Evolutionary conservation across 1,140 invertebrate species (phyloP).

Genomic region (Agrilus planipennis): DNA sequence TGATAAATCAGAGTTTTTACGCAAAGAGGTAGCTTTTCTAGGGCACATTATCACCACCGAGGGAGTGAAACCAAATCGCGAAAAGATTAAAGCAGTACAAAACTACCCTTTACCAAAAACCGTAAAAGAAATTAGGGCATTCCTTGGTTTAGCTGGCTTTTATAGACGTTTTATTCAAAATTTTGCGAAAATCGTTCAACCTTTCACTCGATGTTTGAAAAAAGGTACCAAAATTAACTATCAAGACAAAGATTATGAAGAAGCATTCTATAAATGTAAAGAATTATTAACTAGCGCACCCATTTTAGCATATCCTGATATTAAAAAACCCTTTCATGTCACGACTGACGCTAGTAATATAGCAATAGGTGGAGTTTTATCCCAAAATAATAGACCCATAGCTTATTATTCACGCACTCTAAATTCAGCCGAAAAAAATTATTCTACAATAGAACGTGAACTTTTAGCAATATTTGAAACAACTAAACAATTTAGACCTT

Average conservation of each 20-base stretch:
- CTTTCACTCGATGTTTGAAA: constrained; percentile 18
- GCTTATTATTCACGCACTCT: neutral
- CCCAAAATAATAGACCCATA: neutral
- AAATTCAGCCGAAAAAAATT: constrained; percentile 32
- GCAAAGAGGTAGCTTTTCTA: constrained; percentile 28
- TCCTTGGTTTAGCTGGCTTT: constrained; percentile 30
- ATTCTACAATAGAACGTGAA: constrained; percentile 34
- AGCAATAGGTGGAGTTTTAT: constrained; percentile 11
- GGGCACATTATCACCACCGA: constrained; percentile 22
- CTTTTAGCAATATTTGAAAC: constrained; percentile 33
- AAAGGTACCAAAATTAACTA: constrained; percentile 8
- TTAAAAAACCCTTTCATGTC: neutral
- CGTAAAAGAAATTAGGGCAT: too few species aligned
- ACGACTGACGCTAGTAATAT: neutral
- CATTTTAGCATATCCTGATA: constrained; percentile 3
- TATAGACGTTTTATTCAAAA: constrained; percentile 29
- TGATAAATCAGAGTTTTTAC: too few species aligned
- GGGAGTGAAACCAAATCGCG: constrained; percentile 17
- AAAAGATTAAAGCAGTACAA: too few species aligned
- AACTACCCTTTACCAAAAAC: too few species aligned
- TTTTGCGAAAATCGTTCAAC: constrained; percentile 15
- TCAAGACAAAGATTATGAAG: neutral
- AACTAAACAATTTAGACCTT: constrained; percentile 31
- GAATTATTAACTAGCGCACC: constrained; percentile 10
- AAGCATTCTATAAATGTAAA: constrained; percentile 14